A percentile compares a stretch with the other conserved stretches of the same genome.
Conservation (phyloP, 1,140 invertebrate species). For the Saccostrea echinata region DNA sequence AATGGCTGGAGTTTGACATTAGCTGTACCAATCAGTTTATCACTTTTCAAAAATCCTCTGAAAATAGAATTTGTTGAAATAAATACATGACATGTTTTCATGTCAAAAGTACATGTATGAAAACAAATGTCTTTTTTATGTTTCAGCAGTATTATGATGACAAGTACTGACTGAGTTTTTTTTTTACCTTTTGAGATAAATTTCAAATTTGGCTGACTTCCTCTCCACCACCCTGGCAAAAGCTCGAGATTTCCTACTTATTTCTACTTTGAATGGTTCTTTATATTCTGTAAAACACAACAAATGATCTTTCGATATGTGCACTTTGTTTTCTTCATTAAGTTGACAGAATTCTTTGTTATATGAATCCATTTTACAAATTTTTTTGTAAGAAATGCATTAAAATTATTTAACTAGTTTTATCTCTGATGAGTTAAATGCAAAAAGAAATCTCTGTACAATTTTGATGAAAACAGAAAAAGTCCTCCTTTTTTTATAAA, state of each 20-base stretch:
- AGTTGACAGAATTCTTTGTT: no score
- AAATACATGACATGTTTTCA: no score
- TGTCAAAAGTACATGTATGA: no score
- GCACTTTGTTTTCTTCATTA: neutral
- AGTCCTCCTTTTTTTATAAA: neutral
- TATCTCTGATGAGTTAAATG: no score
- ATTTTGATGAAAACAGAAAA: no score
- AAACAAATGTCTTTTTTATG: neutral
- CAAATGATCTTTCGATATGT: neutral
- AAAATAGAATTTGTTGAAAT: neutral
- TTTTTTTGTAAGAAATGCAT: no score
- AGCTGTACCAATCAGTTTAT: slow-evolving; percentile 91
- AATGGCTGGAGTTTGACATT: slow-evolving; percentile 91
- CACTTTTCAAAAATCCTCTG: slow-evolving; percentile 91
- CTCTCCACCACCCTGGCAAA: slow-evolving; percentile 93
- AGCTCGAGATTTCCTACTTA: slow-evolving; percentile 88
- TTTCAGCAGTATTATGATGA: neutral
- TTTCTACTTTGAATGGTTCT: slow-evolving; percentile 85
- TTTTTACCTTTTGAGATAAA: slow-evolving; percentile 95
- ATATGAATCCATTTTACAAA: no score
- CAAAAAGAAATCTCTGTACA: no score
- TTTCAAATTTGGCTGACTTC: slow-evolving; percentile 92
- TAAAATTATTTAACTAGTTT: no score
- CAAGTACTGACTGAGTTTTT: neutral
- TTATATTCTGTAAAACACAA: slow-evolving; percentile 40